These are phyloP conservation scores for Polypedilum pembai DNA, from an alignment of 1,140 invertebrate species.

Conservation along the genomic window DNA sequence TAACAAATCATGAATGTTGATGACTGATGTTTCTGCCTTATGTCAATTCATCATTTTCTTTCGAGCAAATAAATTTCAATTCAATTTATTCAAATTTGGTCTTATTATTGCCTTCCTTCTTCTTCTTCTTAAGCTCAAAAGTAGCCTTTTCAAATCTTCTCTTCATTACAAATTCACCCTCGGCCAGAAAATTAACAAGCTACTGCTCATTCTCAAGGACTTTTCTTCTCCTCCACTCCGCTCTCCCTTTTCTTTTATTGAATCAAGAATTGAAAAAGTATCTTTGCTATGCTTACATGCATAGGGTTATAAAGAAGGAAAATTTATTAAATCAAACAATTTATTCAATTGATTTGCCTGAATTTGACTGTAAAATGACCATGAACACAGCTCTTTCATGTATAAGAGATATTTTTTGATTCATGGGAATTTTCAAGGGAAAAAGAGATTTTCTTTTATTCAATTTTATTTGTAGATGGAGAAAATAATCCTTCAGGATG, in stretches of 20 bases:
- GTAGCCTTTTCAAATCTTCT: neutral
- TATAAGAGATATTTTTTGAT: neutral
- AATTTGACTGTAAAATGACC: slow-evolving; percentile 27
- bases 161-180: slow-evolving; percentile 28
- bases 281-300: neutral
- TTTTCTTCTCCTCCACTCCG: neutral
- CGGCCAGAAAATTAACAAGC: slow-evolving; percentile 7
- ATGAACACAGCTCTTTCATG: neutral
- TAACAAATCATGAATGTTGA: slow-evolving; percentile 6
- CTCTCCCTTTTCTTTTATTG: neutral
- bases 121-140: neutral
- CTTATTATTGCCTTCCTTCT: neutral
- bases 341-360: slow-evolving; percentile 27
- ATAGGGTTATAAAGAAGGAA: neutral
- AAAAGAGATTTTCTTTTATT: too few species aligned
- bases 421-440: slow-evolving; percentile 2
- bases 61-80: slow-evolving; percentile 17
- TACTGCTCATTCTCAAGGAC: neutral
- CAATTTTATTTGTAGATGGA: neutral
- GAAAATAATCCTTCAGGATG: neutral
- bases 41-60: slow-evolving; percentile 1
- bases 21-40: neutral
- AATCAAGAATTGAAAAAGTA: neutral
- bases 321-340: slow-evolving; percentile 27
- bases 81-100: slow-evolving; percentile 10